Evolutionary conservation across 2,113 vertebrate species (phyloP).

Genomic region (Elaphurus davidianus): DNA sequence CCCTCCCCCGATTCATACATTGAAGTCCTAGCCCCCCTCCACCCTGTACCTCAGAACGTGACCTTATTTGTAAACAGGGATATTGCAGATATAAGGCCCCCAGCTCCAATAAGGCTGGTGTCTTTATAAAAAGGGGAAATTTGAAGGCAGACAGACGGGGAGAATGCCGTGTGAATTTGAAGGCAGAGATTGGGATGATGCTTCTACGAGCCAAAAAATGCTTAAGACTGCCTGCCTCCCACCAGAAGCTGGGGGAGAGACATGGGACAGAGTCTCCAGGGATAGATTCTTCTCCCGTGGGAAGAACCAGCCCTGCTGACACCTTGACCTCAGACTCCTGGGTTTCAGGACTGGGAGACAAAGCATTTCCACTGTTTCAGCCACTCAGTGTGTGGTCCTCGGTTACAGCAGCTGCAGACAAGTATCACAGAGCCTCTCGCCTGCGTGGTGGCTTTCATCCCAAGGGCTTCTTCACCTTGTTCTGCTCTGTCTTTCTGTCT

Average conservation of each 20-base stretch:
- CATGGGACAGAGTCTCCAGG: accelerated
- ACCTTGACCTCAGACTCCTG: too few relatives aligned
- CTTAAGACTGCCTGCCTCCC: neutral
- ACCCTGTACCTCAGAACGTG: neutral
- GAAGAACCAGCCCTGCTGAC: neutral
- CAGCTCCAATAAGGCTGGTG: neutral
- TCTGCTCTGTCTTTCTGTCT: neutral
- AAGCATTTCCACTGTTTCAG: neutral
- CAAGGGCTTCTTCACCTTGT: accelerated
- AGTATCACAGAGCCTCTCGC: neutral
- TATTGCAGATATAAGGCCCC: neutral
- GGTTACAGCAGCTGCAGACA: neutral
- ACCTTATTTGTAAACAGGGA: neutral
- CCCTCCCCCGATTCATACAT: neutral
- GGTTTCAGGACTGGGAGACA: neutral
- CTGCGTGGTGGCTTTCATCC: too few relatives aligned
- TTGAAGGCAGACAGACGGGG: neutral
- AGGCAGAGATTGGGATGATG: accelerated
- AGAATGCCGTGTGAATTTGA: neutral
- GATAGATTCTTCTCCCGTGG: neutral
- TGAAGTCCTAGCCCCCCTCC: neutral
- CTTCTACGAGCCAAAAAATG: neutral
- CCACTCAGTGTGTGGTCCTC: neutral
- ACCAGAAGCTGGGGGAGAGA: neutral
- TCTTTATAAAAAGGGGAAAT: neutral